Base-by-base conservation (phyloP, 2,888 invertebrate genomes). In the Trimorus sp. region DNA sequence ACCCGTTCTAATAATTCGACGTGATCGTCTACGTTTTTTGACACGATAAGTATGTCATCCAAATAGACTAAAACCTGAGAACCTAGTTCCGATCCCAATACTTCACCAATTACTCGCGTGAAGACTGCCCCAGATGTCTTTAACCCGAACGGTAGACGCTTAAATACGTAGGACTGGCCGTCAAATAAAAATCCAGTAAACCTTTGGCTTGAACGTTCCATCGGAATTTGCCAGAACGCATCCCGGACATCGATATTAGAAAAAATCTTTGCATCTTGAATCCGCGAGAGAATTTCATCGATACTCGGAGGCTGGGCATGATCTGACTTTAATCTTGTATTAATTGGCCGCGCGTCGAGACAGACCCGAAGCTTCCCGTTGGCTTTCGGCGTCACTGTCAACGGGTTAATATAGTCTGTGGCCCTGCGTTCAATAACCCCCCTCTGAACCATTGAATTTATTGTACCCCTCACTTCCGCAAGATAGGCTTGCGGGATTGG, bases 401-500 rank as follows among this genome's bases (percentile, higher is more conserved):
- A 45, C 45, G 45, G 45, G 12, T 45, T 45, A 45, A 45, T 45
- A 6, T 45, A 45, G 9, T 2, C 11, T 8, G 51, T 51, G 51
- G 51, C 51, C 14, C 14, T 51, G 8, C 51, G 11, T 14, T 51
- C 51, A 8, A 51, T 15, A 8, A 51, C 51, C 11, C 16, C 51
- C 51, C 14, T 51, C 8, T 15, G 7, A 8, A n/a, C 51, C 51
- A 51, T 51, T 11, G n/a, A 8, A 11, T 15, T 2, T 11, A 51
- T 51, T 8, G 14, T 51, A 8, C 14, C 16, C 8, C 51, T 11
- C 8, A 51, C 16, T 14, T 51, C 14, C n/a, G n/a, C 14, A 8
- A n/a, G 51, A 51, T 51, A 51, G 8, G 51, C 51, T 14, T 51
- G n/a, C 8, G 51, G 51, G 14, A 51, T 51, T 15, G 51, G 51